A percentile compares a stretch with the other conserved stretches of the same genome.
Evolutionary conservation across 2,113 vertebrate genomes (phyloP).

Genomic region (Sardina pilchardus): DNA sequence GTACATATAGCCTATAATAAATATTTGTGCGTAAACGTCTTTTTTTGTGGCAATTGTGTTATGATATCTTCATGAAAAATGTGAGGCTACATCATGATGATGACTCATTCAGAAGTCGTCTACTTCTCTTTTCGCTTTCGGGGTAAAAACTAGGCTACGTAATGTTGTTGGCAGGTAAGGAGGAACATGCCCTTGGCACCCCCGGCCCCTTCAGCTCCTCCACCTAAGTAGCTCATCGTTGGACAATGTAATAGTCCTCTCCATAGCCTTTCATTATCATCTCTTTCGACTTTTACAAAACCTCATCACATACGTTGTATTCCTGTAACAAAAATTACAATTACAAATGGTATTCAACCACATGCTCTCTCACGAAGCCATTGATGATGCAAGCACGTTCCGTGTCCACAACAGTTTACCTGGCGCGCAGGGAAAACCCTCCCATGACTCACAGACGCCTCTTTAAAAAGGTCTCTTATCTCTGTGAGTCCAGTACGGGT

Average conservation of each 20-base stretch:
- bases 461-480: not conserved
- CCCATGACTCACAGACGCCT: constrained; percentile 45
- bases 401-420: not conserved
- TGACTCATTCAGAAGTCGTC: too few species aligned
- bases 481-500: not conserved
- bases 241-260: too few species aligned
- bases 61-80: too few species aligned
- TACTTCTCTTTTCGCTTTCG: not conserved
- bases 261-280: too few species aligned
- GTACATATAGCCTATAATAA: too few species aligned
- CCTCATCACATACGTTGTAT: not conserved
- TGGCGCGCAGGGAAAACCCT: constrained; percentile 57
- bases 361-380: not conserved
- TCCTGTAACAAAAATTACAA: not conserved
- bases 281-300: constrained; percentile 4
- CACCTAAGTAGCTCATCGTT: not conserved
- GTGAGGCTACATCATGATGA: too few species aligned
- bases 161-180: not conserved
- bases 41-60: too few species aligned
- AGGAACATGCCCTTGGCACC: too few species aligned
- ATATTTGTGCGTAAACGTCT: too few species aligned
- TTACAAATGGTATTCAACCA: too few species aligned
- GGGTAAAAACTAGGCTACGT: not conserved
- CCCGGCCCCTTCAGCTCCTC: too few species aligned
- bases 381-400: not conserved